A percentile compares a stretch with the other conserved stretches of the same genome.
Conservation (phyloP, 2,888 invertebrate species). For the Oscheius sp. region DNA sequence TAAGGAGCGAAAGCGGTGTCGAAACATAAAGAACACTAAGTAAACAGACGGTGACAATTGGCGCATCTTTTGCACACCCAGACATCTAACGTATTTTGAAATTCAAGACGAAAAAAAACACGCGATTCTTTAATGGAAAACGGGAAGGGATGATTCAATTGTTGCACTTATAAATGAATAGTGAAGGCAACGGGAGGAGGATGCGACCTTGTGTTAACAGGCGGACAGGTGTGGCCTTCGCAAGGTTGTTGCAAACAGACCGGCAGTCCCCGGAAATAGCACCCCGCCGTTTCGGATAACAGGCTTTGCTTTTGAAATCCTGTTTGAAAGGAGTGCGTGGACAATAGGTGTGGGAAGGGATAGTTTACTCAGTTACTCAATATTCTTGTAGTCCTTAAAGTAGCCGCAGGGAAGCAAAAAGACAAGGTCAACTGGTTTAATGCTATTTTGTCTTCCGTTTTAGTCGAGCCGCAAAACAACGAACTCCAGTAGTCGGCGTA, state of each 20-base stretch:
- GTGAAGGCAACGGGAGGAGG: neutral
- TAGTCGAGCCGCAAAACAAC: neutral
- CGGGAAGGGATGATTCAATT: too few relatives aligned
- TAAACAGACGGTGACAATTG: too few relatives aligned
- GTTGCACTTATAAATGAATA: too few relatives aligned
- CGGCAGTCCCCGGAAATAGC: constrained; percentile 1
- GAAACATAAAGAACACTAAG: too few relatives aligned
- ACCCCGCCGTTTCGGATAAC: neutral
- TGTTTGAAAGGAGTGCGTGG: neutral
- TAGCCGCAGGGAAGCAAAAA: neutral
- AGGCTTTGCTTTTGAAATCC: constrained; percentile 1
- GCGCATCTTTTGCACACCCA: too few relatives aligned
- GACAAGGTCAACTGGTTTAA: neutral
- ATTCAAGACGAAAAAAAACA: too few relatives aligned
- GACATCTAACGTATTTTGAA: too few relatives aligned
- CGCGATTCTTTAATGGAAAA: too few relatives aligned
- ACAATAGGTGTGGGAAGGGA: neutral
- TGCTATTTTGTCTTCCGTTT: too few relatives aligned
- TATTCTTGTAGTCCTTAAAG: neutral
- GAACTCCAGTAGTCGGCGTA: too few relatives aligned
- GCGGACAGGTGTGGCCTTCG: constrained; percentile 17
- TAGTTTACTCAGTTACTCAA: neutral
- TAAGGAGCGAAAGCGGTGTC: too few relatives aligned
- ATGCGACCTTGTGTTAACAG: constrained; percentile 10
- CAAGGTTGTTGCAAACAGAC: constrained; percentile 11